phyloP scores from a whole-genome alignment of 2,888 invertebrate species.

The Amiota minor region DNA sequence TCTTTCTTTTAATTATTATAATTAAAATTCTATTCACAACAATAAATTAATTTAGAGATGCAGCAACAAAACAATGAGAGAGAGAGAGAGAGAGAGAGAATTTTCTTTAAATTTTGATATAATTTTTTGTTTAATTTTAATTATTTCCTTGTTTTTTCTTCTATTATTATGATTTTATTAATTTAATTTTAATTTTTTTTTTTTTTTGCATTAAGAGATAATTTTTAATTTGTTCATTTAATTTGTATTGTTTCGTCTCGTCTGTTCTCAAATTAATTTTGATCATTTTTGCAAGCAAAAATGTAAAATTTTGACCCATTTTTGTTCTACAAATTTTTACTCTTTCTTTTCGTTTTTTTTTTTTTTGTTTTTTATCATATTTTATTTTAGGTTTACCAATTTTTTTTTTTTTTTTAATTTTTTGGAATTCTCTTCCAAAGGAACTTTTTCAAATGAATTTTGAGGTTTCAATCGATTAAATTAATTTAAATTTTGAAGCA shows the following conservation, averaged over 20 bases:
- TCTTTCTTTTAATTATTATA: too few species aligned
- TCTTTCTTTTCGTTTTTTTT: not conserved
- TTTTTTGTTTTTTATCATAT: not conserved
- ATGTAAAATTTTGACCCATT: not conserved
- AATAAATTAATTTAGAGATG: too few species aligned
- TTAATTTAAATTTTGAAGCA: conserved; percentile 18
- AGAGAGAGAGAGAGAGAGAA: not conserved
- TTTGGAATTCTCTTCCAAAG: too few species aligned
- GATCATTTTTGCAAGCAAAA: not conserved
- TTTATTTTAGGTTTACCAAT: not conserved
- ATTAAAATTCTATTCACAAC: too few species aligned
- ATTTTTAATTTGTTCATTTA: too few species aligned
- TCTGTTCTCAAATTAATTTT: not conserved
- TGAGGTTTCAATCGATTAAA: conserved; percentile 27
- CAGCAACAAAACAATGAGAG: not conserved
- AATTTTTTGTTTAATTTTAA: not conserved
- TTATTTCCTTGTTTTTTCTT: not conserved
- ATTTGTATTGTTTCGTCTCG: too few species aligned
- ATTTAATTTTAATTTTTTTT: not conserved
- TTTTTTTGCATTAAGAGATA: not conserved
- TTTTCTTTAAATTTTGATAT: not conserved
- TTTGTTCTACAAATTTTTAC: not conserved
- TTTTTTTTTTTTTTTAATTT: not conserved
- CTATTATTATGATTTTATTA: not conserved
- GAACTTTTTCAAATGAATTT: conserved; percentile 58